Conservation (phyloP, 2,797 vertebrate species). For the Scolopax rusticola region DNA sequence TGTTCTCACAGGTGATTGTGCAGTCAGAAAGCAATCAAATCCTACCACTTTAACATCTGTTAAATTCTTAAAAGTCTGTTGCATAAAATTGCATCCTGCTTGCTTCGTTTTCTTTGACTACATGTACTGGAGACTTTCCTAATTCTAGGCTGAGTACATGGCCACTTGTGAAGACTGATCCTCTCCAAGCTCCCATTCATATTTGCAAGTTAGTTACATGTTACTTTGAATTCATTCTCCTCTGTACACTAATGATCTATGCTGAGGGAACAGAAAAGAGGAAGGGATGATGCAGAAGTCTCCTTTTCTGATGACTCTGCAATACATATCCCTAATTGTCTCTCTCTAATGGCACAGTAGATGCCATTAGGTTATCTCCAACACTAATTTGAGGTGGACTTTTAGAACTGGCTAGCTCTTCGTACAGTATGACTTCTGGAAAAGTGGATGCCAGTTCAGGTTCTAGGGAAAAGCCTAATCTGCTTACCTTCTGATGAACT, state of each 20-base stretch:
- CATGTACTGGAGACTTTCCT: neutral
- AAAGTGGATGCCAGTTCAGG: slow-evolving; percentile 45
- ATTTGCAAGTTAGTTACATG: neutral
- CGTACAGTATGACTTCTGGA: slow-evolving; percentile 4
- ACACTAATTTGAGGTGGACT: slow-evolving; percentile 19
- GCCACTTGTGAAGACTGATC: slow-evolving; percentile 27
- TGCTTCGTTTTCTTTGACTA: neutral
- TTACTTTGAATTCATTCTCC: neutral
- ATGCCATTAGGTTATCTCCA: slow-evolving; percentile 36
- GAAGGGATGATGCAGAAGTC: slow-evolving; percentile 56
- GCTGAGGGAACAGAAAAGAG: slow-evolving; percentile 78
- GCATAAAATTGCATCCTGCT: neutral
- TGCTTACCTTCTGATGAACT: slow-evolving; percentile 67
- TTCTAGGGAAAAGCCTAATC: slow-evolving; percentile 62
- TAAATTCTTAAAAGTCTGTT: neutral
- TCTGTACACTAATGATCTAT: slow-evolving; percentile 12
- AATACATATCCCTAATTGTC: neutral
- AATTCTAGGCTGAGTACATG: neutral
- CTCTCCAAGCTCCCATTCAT: slow-evolving; percentile 51
- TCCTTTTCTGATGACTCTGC: slow-evolving; percentile 52
- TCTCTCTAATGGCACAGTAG: slow-evolving; percentile 34
- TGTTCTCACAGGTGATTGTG: neutral
- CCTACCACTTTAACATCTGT: neutral
- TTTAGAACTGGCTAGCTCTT: slow-evolving; percentile 48
- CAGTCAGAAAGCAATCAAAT: neutral